Percentiles rank a stretch among this genome's conserved stretches.
phyloP scores from a whole-genome alignment of 1,140 invertebrate species.

The Caenorhabditis remanei region DNA sequence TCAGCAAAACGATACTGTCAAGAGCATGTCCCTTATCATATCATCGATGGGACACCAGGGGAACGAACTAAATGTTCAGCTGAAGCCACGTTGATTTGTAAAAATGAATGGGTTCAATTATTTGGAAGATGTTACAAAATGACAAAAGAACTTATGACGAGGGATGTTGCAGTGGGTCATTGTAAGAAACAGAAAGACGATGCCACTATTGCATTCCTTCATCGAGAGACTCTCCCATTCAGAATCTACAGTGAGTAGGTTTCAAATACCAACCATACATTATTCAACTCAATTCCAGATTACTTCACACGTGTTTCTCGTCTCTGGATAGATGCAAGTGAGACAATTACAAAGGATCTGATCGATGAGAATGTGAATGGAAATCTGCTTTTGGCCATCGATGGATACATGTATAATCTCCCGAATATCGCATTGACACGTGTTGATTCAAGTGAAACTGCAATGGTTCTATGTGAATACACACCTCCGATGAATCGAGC shows the following conservation, averaged over 20 bases:
- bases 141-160: background rate
- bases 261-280: no score
- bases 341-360: background rate
- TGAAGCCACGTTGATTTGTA: background rate
- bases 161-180: background rate
- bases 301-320: background rate
- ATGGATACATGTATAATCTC: background rate
- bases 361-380: background rate
- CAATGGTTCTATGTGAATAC: slow-evolving; percentile 17
- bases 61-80: background rate
- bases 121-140: slow-evolving; percentile 20
- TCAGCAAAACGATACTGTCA: background rate
- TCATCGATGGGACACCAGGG: background rate
- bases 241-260: background rate
- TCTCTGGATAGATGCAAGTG: background rate
- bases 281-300: background rate
- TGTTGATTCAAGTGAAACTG: background rate
- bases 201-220: background rate
- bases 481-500: slow-evolving; percentile 9
- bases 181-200: background rate
- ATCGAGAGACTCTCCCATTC: background rate
- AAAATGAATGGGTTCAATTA: background rate
- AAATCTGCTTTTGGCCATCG: background rate
- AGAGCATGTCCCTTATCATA: background rate
- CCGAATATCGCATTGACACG: background rate